Percentiles rank a stretch among this genome's conserved stretches.
Evolutionary conservation across 2,888 invertebrate genomes (phyloP).

Genomic region (Dysmachus trigonus): DNA sequence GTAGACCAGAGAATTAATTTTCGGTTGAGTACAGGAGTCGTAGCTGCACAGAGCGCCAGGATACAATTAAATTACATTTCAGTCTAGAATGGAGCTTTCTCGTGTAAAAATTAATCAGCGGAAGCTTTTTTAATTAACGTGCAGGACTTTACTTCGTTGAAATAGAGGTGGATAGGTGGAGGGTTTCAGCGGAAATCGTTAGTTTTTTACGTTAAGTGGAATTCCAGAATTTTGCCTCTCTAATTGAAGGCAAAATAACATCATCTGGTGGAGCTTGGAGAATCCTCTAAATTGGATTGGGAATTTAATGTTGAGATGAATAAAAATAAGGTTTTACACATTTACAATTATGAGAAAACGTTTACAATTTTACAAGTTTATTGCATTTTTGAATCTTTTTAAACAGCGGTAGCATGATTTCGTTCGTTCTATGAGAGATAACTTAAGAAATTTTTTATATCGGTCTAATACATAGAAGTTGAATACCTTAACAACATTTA

Average conservation of each 20-base stretch:
- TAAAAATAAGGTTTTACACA: neutral
- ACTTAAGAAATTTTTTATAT: too few species aligned
- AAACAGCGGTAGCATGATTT: too few species aligned
- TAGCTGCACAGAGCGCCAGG: neutral
- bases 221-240: neutral
- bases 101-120: conserved; percentile 44
- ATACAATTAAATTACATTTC: conserved; percentile 46
- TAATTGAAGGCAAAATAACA: neutral
- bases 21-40: conserved; percentile 41
- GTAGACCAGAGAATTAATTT: conserved; percentile 49
- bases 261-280: neutral
- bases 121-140: conserved; percentile 45
- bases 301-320: neutral
- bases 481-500: too few species aligned
- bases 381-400: neutral
- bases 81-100: conserved; percentile 39
- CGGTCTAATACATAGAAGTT: too few species aligned
- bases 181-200: neutral
- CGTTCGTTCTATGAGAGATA: too few species aligned
- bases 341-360: too few species aligned
- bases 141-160: conserved; percentile 9
- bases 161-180: conserved; percentile 23
- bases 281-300: neutral
- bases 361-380: neutral
- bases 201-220: conserved; percentile 8